These are phyloP conservation scores for Seriola rivoliana DNA, from an alignment of 2,113 vertebrate species.

Conservation along the genomic window DNA sequence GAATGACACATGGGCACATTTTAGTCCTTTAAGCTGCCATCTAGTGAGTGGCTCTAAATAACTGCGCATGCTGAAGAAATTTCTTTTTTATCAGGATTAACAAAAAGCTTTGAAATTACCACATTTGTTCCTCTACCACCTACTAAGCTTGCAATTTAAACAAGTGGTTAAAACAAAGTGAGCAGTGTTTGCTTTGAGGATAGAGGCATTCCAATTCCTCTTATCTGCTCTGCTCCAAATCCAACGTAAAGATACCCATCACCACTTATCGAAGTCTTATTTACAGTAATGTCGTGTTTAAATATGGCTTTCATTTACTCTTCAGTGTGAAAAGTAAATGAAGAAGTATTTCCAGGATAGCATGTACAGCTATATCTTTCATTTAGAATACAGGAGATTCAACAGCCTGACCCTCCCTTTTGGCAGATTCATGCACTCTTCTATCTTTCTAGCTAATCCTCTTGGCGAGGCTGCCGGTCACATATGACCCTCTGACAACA, in stretches of 20 bases:
- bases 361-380: slow-evolving; percentile 6
- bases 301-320: slow-evolving; percentile 8
- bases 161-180: slow-evolving; percentile 48
- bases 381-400: slow-evolving; percentile 12
- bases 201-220: slow-evolving; percentile 23
- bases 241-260: slow-evolving; percentile 27
- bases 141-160: slow-evolving; percentile 50
- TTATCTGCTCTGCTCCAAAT: slow-evolving; percentile 15
- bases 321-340: neutral
- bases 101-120: slow-evolving; percentile 51
- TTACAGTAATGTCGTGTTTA: neutral
- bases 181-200: slow-evolving; percentile 40
- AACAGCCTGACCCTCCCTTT: slow-evolving; percentile 23
- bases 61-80: slow-evolving; percentile 56
- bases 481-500: slow-evolving; percentile 65
- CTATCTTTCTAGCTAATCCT: slow-evolving; percentile 53
- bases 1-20: slow-evolving; percentile 67
- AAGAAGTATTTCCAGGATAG: neutral
- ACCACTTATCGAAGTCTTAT: neutral
- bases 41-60: slow-evolving; percentile 58
- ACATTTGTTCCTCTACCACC: slow-evolving; percentile 26
- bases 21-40: slow-evolving; percentile 69
- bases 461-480: slow-evolving; percentile 48
- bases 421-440: slow-evolving; percentile 28
- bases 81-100: slow-evolving; percentile 60